phyloP scores from a whole-genome alignment of 2,888 invertebrate species.

The Ctena decussata region DNA sequence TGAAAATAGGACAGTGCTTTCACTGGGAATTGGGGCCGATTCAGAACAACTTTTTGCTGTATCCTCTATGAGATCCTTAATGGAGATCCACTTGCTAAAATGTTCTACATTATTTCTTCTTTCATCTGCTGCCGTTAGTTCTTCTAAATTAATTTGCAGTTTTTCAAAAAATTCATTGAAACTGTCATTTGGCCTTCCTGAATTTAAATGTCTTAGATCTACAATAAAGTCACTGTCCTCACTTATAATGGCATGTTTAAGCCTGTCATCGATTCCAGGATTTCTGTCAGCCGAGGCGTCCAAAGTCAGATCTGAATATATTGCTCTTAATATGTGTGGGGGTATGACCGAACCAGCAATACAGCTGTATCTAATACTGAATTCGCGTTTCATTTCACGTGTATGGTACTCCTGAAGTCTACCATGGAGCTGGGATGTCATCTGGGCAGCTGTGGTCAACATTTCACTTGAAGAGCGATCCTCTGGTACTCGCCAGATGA shows the following conservation, averaged over 20 bases:
- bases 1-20: slow-evolving; percentile 54
- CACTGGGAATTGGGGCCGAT: slow-evolving; percentile 52
- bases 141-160: slow-evolving; percentile 19
- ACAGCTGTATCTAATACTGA: slow-evolving; percentile 34
- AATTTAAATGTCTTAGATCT: slow-evolving; percentile 49
- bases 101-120: slow-evolving; percentile 39
- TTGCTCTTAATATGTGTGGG: slow-evolving; percentile 30
- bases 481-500: slow-evolving; percentile 45
- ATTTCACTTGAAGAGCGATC: slow-evolving; percentile 21
- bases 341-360: slow-evolving; percentile 35
- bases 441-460: slow-evolving; percentile 34
- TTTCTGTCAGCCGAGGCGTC: slow-evolving; percentile 40
- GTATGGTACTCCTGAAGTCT: slow-evolving; percentile 56
- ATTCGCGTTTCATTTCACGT: slow-evolving; percentile 22
- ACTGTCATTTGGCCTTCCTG: slow-evolving; percentile 40
- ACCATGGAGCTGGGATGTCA: slow-evolving; percentile 15
- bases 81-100: slow-evolving; percentile 40
- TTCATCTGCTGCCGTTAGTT: slow-evolving; percentile 55
- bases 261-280: slow-evolving; percentile 47
- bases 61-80: slow-evolving; percentile 45
- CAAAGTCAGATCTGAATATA: slow-evolving; percentile 47
- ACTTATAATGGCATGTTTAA: slow-evolving; percentile 52
- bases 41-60: slow-evolving; percentile 44
- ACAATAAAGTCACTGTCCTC: slow-evolving; percentile 35
- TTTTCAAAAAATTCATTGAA: slow-evolving; percentile 52